Evolutionary conservation across 2,888 invertebrate genomes (phyloP), one percentile per base, ranked within the genome.

Genomic region (Cantharis nigra): DNA sequence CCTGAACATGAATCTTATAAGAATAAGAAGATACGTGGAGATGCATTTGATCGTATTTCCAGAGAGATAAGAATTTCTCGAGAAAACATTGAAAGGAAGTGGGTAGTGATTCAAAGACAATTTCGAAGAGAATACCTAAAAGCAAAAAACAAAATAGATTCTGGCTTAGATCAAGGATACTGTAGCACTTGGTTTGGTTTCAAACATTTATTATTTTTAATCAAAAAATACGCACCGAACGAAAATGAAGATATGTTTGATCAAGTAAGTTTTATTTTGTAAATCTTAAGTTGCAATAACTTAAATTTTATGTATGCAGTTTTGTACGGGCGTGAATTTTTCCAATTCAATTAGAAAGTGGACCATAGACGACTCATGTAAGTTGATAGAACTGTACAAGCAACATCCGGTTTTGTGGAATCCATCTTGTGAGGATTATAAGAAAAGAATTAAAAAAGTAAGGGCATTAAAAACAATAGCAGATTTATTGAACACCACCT

Each of bases 401-500:
- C 26, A 70, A 28, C 70, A 70, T 70, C 30, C 70, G 9, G 33
- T 33, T 49, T 30, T 70, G 28, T 70, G 70, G 70, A 33, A 70
- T 28, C 33, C 70, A 26, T 33, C 30, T 9, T 18, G 28, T 18
- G 16, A 10, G 5, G 33, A 70, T 33, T 70, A 70, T 18, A 70
- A 49, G 33, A 70, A 70, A 18, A 49, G 49, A 70, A 70, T 16
- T 30, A 70, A 70, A 16, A 33, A 33, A 70, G 16, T 33, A 1
- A 49, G 67, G 23, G 69, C 74, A 10, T 49, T 69, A n/a, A 74
- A 69, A 20, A 63, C 23, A 69, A 69, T 74, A 63, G 69, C 69
- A 26, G 62, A 7, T 23, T 20, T 74, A 18, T 74, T 74, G 10
- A 49, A 69, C n/a, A 74, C 74, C n/a, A 74, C n/a, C 20, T 23